phyloP scores from a whole-genome alignment of 2,113 vertebrate species.

The Rissa tridactyla region DNA sequence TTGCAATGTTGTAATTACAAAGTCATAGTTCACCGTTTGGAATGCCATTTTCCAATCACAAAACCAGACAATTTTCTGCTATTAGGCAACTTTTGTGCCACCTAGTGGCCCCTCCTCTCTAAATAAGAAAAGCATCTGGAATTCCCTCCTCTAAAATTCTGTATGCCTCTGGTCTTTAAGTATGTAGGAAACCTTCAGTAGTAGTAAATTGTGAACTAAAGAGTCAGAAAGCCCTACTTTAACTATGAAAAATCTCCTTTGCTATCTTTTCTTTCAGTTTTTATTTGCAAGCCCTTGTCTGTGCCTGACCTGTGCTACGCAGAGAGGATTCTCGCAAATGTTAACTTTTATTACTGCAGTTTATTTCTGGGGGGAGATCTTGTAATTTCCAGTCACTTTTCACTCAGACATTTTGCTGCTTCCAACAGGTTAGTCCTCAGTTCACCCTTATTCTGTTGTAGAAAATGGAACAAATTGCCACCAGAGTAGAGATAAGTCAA shows the following conservation, averaged over 20 bases:
- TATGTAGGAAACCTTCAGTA: not conserved
- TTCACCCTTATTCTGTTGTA: not conserved
- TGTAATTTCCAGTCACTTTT: not conserved
- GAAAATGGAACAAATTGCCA: not conserved
- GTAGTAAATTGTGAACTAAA: not conserved
- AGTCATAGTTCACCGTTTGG: not conserved
- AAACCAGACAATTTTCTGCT: not conserved
- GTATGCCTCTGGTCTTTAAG: not conserved
- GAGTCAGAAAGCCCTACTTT: not conserved
- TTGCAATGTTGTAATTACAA: not conserved
- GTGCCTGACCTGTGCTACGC: not conserved
- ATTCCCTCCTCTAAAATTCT: not conserved
- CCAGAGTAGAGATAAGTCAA: not conserved
- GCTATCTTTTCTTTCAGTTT: not conserved
- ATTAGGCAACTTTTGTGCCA: conserved; percentile 58
- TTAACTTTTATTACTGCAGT: not conserved
- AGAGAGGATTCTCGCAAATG: not conserved
- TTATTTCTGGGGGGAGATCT: not conserved
- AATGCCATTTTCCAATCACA: not conserved
- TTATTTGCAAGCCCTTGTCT: not conserved
- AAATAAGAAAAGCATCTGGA: not conserved
- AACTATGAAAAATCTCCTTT: not conserved
- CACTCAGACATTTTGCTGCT: not conserved
- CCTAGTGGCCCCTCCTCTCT: conserved; percentile 44
- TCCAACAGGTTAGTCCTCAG: not conserved